Evolutionary conservation across 2,113 vertebrate species (phyloP).

Genomic region (Pyrgilauda ruficollis): DNA sequence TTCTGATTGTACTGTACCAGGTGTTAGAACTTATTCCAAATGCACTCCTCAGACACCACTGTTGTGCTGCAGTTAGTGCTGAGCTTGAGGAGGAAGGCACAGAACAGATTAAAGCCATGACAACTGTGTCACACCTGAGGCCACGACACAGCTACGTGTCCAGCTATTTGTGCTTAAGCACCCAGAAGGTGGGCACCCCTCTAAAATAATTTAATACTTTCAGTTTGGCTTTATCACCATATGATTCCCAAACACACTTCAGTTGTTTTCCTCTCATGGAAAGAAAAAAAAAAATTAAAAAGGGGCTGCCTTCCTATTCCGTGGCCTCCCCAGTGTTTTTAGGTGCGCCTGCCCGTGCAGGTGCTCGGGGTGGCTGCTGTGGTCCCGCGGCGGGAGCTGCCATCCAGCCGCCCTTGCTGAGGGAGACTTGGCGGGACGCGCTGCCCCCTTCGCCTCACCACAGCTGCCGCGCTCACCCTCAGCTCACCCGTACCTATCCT

Average conservation of each 20-base stretch:
- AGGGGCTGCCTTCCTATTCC: too few relatives aligned
- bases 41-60: background rate
- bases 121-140: background rate
- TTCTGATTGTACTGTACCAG: background rate
- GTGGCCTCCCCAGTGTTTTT: background rate
- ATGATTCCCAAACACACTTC: background rate
- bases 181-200: background rate
- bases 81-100: background rate
- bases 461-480: background rate
- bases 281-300: background rate
- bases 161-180: background rate
- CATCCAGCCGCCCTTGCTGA: background rate
- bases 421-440: background rate
- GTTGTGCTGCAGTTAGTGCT: background rate
- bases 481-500: background rate
- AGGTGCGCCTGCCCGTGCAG: accelerated
- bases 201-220: background rate
- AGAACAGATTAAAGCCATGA: background rate
- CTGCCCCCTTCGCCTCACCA: background rate
- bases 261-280: background rate
- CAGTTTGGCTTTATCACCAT: background rate
- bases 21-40: background rate
- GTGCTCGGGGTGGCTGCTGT: background rate
- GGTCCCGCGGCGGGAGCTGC: background rate
- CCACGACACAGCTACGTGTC: accelerated